Evolutionary conservation across 2,797 vertebrate species (phyloP).

Genomic region (Hoplostethus atlanticus): DNA sequence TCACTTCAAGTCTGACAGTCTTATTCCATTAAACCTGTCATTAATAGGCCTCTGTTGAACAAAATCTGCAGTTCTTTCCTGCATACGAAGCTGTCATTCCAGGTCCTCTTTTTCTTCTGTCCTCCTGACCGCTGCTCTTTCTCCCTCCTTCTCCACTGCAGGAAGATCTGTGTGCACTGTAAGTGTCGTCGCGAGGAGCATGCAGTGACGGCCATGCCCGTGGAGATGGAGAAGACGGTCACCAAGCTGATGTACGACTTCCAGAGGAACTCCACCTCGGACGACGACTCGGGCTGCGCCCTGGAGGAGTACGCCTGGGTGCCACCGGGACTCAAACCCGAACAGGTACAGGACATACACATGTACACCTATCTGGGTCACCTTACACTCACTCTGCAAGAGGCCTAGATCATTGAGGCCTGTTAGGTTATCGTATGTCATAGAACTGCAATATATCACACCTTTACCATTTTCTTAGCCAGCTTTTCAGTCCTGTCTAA

Average conservation of each 20-base stretch:
- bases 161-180: constrained; percentile 99
- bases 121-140: background rate
- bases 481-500: background rate
- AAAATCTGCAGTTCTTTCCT: background rate
- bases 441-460: background rate
- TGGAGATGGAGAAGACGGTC: constrained; percentile 99
- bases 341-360: constrained; percentile 88
- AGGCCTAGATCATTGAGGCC: background rate
- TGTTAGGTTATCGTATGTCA: background rate
- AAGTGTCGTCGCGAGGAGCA: constrained; percentile 98
- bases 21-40: background rate
- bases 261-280: constrained; percentile 98
- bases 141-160: constrained; percentile 60
- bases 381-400: background rate
- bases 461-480: background rate
- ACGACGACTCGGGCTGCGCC: constrained; percentile 97
- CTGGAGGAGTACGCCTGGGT: constrained; percentile 99
- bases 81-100: background rate
- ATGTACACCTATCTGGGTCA: background rate
- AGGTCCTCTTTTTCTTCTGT: background rate
- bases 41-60: background rate
- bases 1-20: constrained; percentile 3
- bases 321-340: constrained; percentile 96
- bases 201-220: constrained; percentile 94
- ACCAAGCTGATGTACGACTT: constrained; percentile 99